These are phyloP conservation scores for Anhinga rufa DNA, from an alignment of 2,113 vertebrate genomes.

Conservation along the genomic window DNA sequence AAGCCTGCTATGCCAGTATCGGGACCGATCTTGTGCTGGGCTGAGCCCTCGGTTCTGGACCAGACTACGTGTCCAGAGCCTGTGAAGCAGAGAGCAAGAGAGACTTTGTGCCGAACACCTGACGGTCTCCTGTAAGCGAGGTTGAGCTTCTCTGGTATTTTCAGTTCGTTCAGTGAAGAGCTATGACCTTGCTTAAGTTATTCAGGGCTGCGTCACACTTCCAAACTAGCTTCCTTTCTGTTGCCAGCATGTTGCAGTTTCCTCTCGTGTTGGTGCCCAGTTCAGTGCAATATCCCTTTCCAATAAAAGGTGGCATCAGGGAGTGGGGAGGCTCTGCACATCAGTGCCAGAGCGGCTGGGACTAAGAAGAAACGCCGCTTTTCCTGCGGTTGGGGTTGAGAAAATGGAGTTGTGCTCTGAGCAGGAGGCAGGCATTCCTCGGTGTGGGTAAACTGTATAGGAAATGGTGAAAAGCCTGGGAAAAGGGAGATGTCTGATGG, in stretches of 20 bases:
- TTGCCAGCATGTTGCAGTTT: not conserved
- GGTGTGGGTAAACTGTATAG: not conserved
- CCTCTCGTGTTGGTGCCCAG: not conserved
- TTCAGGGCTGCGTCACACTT: rapidly evolving
- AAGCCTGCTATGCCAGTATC: not conserved
- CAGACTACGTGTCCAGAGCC: rapidly evolving
- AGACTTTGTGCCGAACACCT: not conserved
- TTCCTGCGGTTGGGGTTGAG: not conserved
- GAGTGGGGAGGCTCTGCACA: not conserved
- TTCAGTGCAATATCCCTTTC: not conserved
- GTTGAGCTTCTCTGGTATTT: not conserved
- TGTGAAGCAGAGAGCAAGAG: not conserved
- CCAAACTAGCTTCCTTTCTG: not conserved
- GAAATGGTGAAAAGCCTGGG: not conserved
- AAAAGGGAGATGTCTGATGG: not conserved
- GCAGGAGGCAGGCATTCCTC: not conserved
- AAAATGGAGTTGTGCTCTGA: not conserved
- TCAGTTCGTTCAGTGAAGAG: not conserved
- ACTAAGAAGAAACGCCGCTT: not conserved
- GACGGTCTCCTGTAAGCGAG: not conserved
- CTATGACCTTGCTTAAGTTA: not conserved
- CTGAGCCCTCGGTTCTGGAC: not conserved
- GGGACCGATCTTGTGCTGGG: not conserved
- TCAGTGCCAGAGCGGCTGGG: not conserved
- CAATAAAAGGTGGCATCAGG: not conserved